Evolutionary conservation across 2,113 vertebrate genomes (phyloP), one percentile per base, ranked within the genome.

Genomic region (Trichomycterus rosablanca): DNA sequence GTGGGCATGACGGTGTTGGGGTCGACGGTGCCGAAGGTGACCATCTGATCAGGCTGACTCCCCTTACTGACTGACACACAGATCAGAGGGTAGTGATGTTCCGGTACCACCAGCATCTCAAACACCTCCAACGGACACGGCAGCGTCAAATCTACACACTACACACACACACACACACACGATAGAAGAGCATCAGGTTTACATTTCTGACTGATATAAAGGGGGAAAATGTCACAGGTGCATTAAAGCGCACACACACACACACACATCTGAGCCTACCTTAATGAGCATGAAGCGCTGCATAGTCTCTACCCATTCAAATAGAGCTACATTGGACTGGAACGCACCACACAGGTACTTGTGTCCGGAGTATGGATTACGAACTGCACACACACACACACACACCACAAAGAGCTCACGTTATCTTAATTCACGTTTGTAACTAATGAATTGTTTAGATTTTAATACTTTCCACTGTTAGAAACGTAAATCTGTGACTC

Each of bases 281-380:
- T 98, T 98, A 77, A 98, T 97, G 78, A 96, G 86, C 96, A 98
- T 97, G 74, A 98, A 98, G 78, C 91, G 97, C 82, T 98, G 95
- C 96, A 98, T 97, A 70, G 89, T 88, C 78, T 98, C 96, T 74
- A 97, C 93, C 96, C 96, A 98, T 79, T 98, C 95, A 80, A 98
- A 77, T 23, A 98, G 84, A 78, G 95, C 86, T 74, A 97, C 93
- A 70, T 93, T 97, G 34, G 94, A 93, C 82, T 98, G 95, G 74
- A 98, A 93, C 45, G 95, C 95, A 76, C 93, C 96, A 70, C 94
- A 96, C 59, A 98, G 89, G 71, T 97, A 98, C 78, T 96, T 97
- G 66, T 94, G 92, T 60, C 94, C 94, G 0, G 93, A 94, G 79
- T 94, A 96, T 42, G 94, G 96, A 85, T 96, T 98, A 70, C 96